Base-by-base conservation (phyloP, 2,113 vertebrate genomes). In the Microcebus ravelobensis region DNA sequence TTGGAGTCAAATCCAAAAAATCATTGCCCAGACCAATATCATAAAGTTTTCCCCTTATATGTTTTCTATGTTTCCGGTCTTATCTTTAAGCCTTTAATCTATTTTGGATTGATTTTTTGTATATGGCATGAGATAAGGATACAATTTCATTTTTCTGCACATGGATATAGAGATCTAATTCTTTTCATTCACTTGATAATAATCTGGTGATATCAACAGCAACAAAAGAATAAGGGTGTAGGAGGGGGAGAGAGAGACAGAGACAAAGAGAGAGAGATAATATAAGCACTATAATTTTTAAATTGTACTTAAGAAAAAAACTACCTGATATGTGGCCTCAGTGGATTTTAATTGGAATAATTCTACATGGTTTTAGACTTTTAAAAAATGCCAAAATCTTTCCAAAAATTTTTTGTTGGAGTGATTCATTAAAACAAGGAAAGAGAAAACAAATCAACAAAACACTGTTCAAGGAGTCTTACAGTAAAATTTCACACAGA, bases 391-490 rank as follows among this genome's bases (percentile, higher is more conserved):
- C 9, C 73, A 89, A 65, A 96, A 45, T 88, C 36, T 92, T 83
- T 87, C 70, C 29, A 52, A 79, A 9, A 9, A 73, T 52, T n/a
- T 6, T 85, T 45, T 94, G 27, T 89, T 79, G 55, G 23, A 85
- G 71, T 57, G 52, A 73, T 42, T 93, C 70, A 80, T 42, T 88
- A 90, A 93, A 79, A 73, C 13, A 80, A 88, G 55, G 31, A 57
- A n/a, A 82, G n/a, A 90, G n/a, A 74, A 84, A 87, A 74, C n/a
- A 92, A 57, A 65, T 48, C 55, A 61, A 77, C 21, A 79, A 94
- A 83, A 93, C 25, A 74, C 17, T 61, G 70, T 81, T 91, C 77
- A 57, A 87, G 48, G 31, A 57, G 17, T 25, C 18, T 86, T 55
- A n/a, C 4, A 82, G 55, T 23, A 91, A 86, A 91, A 61, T 89